phyloP scores from a whole-genome alignment of 2,113 vertebrate species.

The Tragulus kanchil region DNA sequence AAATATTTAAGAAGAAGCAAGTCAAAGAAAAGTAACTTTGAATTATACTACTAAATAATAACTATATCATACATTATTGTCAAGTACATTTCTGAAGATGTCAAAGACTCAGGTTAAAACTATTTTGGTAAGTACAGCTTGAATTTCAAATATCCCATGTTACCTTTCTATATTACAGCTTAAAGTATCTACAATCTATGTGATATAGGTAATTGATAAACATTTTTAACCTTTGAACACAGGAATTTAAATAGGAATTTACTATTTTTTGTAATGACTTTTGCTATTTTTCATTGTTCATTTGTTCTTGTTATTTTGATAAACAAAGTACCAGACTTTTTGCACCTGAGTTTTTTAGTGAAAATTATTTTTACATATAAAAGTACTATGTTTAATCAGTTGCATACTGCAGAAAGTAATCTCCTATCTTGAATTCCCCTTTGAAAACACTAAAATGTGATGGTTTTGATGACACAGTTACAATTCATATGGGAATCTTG shows the following conservation, averaged over 20 bases:
- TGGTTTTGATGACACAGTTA: constrained; percentile 59
- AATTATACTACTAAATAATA: constrained; percentile 85
- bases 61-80: constrained; percentile 82
- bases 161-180: constrained; percentile 86
- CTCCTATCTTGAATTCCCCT: constrained; percentile 55
- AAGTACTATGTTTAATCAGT: constrained; percentile 58
- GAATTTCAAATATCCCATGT: constrained; percentile 85
- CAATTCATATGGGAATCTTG: constrained; percentile 4
- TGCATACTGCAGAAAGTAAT: constrained; percentile 69
- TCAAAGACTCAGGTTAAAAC: constrained; percentile 86
- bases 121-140: constrained; percentile 88
- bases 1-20: constrained; percentile 80
- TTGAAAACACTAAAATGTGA: constrained; percentile 64
- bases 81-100: constrained; percentile 87
- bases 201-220: constrained; percentile 86
- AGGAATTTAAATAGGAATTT: constrained; percentile 86
- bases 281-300: constrained; percentile 82
- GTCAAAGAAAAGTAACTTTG: constrained; percentile 84
- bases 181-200: constrained; percentile 86
- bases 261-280: constrained; percentile 89
- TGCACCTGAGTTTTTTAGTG: constrained; percentile 76
- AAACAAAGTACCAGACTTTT: constrained; percentile 70
- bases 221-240: constrained; percentile 80
- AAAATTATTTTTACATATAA: constrained; percentile 84
- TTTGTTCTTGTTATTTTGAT: constrained; percentile 85